Evolutionary conservation across 2,113 vertebrate species (phyloP), one percentile per base, ranked within the genome.

Genomic region (Sterna hirundo): DNA sequence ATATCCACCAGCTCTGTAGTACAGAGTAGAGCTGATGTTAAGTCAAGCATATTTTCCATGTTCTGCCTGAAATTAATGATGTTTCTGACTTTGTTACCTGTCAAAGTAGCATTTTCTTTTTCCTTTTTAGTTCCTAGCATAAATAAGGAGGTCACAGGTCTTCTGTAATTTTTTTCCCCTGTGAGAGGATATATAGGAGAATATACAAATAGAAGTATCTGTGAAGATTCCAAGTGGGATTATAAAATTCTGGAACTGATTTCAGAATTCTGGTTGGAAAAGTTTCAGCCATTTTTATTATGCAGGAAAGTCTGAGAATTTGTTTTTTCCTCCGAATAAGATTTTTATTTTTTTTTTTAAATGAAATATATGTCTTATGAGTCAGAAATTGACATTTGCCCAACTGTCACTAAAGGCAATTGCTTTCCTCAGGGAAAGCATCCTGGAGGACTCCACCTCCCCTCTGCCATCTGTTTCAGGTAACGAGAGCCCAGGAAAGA

Each of bases 361-460:
- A 42, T 87, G 8, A 65, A 76, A 80, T 54, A 29, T 16, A 27
- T 78, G 27, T 64, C 22, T 54, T 89, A 15, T 36, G 57, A 95
- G 29, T 95, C 84, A 97, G 60, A 84, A 91, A 78, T 60, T 71
- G 55, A 75, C 78, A 84, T 97, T 96, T 93, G 51, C 64, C 25
- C 72, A 91, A 32, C 55, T 95, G 92, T 86, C 57, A 91, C n/a
- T 71, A 71, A 78, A 91, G 64, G 32, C 74, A 78, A 66, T 54
- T 74, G 15, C 20, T 74, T 93, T 95, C 84, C 84, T 64, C n/a
- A 49, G 78, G 82, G 90, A 78, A 75, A 78, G 61, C 52, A 68
- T 85, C 70, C 47, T 94, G 74, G 27, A 74, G 72, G 51, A 84
- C n/a, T 82, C 69, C 42, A 71, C 23, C 30, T 84, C 60, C 69